Percentiles rank a stretch among this genome's conserved stretches.
These are phyloP conservation scores for Trachurus trachurus DNA, from an alignment of 2,797 vertebrate species.

Conservation along the genomic window DNA sequence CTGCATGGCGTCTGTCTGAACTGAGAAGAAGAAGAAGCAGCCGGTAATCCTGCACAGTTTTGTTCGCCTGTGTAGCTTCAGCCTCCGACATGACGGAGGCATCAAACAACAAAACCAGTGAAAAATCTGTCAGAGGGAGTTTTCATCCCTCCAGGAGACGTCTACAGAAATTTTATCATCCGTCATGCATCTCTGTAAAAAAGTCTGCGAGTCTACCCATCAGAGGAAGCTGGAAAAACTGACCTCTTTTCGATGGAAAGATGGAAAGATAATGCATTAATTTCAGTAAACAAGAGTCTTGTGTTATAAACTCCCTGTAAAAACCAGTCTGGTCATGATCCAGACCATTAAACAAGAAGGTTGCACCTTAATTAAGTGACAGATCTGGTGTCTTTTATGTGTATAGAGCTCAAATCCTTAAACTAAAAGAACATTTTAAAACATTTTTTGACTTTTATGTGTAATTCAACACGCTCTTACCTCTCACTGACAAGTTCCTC, in stretches of 20 bases:
- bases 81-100: background rate
- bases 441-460: no score
- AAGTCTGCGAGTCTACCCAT: background rate
- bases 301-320: no score
- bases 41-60: no score
- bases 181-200: background rate
- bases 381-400: no score
- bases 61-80: background rate
- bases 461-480: constrained; percentile 53
- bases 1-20: no score
- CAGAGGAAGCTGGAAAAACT: background rate
- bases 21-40: no score
- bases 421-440: no score
- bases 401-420: no score
- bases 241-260: background rate
- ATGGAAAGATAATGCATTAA: background rate
- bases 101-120: background rate
- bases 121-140: background rate
- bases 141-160: background rate
- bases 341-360: no score
- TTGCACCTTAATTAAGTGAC: no score
- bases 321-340: no score
- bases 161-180: background rate
- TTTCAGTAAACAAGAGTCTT: background rate
- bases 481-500: constrained; percentile 80